Percentiles rank a stretch among this genome's conserved stretches.
These are phyloP conservation scores for Hirudinaria manillensis DNA, from an alignment of 2,888 invertebrate genomes.

Conservation along the genomic window DNA sequence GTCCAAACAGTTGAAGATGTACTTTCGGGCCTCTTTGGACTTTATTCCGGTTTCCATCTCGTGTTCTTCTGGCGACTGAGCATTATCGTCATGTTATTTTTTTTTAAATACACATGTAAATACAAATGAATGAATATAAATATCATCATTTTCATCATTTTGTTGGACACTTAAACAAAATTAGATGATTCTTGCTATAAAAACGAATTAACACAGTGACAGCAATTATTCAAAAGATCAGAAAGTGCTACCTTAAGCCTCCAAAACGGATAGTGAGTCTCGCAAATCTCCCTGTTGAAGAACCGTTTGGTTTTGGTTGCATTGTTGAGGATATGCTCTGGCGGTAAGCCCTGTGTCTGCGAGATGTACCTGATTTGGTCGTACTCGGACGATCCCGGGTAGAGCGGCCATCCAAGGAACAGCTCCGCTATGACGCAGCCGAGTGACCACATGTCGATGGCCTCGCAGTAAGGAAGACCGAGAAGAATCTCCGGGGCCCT, in stretches of 20 bases:
- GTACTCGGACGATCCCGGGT: constrained; percentile 97
- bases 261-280: constrained; percentile 63
- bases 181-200: background rate
- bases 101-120: background rate
- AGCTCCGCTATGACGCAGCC: constrained; percentile 98
- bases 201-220: background rate
- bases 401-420: constrained; percentile 97
- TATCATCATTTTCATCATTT: constrained; percentile 2
- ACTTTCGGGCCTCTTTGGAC: constrained; percentile 97
- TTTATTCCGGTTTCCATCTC: constrained; percentile 94
- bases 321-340: constrained; percentile 91
- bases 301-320: constrained; percentile 98
- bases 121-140: background rate
- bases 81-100: background rate
- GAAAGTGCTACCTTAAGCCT: constrained; percentile 57
- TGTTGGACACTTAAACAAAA: background rate
- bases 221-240: background rate
- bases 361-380: constrained; percentile 81
- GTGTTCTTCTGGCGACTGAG: constrained; percentile 90
- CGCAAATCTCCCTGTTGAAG: constrained; percentile 79
- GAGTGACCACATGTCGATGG: constrained; percentile 99
- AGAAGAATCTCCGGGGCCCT: constrained; percentile 58
- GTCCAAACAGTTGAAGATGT: constrained; percentile 97
- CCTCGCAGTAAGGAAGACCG: constrained; percentile 93
- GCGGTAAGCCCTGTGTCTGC: constrained; percentile 93